A percentile compares a stretch with the other conserved stretches of the same genome.
Conservation (phyloP, 2,113 vertebrate species). For the Pavo muticus region DNA sequence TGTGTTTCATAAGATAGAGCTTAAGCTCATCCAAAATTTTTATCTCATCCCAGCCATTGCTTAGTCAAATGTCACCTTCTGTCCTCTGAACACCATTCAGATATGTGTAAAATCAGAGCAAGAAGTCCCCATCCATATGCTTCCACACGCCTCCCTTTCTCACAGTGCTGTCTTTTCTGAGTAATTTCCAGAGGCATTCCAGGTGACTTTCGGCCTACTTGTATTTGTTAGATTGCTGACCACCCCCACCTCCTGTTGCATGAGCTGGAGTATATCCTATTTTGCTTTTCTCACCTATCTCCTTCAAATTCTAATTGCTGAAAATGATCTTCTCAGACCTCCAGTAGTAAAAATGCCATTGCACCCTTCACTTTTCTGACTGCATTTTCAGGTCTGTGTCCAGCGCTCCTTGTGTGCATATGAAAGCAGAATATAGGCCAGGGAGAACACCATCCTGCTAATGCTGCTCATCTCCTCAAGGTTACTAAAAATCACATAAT, state of each 20-base stretch:
- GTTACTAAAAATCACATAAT: not conserved
- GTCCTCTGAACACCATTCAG: not conserved
- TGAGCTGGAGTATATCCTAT: not conserved
- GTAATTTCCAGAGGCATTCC: not conserved
- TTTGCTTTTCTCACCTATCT: not conserved
- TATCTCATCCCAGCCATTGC: not conserved
- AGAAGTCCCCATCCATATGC: not conserved
- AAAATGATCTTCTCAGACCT: not conserved
- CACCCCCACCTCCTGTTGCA: not conserved
- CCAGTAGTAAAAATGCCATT: not conserved
- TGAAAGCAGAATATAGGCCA: not conserved
- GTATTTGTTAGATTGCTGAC: not conserved
- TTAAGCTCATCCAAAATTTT: not conserved
- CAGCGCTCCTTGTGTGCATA: not conserved
- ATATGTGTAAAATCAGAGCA: not conserved
- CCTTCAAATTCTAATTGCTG: not conserved
- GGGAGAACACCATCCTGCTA: not conserved
- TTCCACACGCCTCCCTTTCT: not conserved
- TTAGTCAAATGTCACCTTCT: not conserved
- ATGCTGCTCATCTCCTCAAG: not conserved
- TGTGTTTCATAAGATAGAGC: not conserved
- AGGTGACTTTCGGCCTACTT: not conserved
- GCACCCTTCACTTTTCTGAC: not conserved
- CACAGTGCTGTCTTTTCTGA: not conserved
- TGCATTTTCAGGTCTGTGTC: not conserved